Evolutionary conservation across 2,797 vertebrate genomes (phyloP), one percentile per base, ranked within the genome.

Genomic region (Iguana delicatissima): DNA sequence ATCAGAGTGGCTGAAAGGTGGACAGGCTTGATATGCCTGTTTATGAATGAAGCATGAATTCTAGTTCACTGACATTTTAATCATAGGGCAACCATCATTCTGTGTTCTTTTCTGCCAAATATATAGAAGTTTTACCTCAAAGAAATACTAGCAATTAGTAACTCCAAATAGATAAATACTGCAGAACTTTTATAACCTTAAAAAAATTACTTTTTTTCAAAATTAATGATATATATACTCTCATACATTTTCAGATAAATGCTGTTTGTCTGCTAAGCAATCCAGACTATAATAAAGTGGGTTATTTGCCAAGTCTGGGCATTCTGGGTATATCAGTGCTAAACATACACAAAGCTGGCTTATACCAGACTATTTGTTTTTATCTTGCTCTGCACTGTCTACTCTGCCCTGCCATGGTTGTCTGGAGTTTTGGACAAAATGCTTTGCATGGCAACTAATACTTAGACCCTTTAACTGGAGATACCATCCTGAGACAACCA

Each of bases 211-310:
- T 84, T 62, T 79, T 84, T 6, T 35, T 5, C 32, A 69, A 32
- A 69, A 86, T 90, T 64, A 57, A 12, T 1, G 7, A 35, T 55
- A 73, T 91, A 64, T 91, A 64, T 62, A 24, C 0, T 16, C 14
- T 22, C 76, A 77, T 64, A 88, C 38, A 26, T 12, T 79, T 79
- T 64, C 32, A 38, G 16, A 84, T 76, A 81, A 76, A 50, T 52
- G 35, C 14, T 46, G 46, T 80, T 76, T 87, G 55, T 18, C 88
- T 59, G 67, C 50, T 1, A 72, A 91, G 1, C 32, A 14, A 18
- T 57, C 82, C 26, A 46, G 26, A 87, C 77, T 84, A 90, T 84
- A 93, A 90, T 81, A 92, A 0, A 29, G 29, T 35, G 3, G 42
- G 6, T 16, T 72, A 7, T n/a, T 80, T 72, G 18, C 50, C 8